Base-by-base conservation (phyloP, 2,113 vertebrate species). In the Cololabis saira region DNA sequence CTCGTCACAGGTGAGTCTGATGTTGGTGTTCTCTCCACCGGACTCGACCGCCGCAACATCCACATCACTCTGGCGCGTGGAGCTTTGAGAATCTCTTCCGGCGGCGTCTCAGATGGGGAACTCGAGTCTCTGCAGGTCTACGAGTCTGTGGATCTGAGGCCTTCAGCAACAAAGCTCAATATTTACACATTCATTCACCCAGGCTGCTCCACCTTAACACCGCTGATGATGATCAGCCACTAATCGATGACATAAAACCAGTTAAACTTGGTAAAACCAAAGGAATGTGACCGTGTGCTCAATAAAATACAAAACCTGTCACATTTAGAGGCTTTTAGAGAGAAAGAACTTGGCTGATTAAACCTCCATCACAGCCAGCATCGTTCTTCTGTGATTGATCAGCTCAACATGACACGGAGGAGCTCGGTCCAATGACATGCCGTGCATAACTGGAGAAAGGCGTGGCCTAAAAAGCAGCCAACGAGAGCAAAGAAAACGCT, bases 361-460 rank as follows among this genome's bases (percentile, higher is more conserved):
- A 37, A 37, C 3, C 33, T 3, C 33, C 33, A 37, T 37, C 33
- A 37, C 10, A 4, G 10, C 1, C 19, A 65, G 40, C 49, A 13
- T 61, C 12, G 40, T 37, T 67, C 40, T 50, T 61, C 52, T 61
- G 12, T 61, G 71, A 84, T 74, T 76, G 73, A 81, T 76, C 76
- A 11, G n/a, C 60, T 78, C 1, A 54, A 42, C 54, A 17, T 5
- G 22, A 48, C 13, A 33, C 43, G 10, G 47, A 69, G 44, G 47
- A 69, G 30, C 9, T 42, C 37, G 0, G 59, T 74, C 60, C 67
- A 64, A 65, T 60, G 30, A 59, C 17, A 71, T 71, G 52, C 50
- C 80, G 76, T 79, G 78, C 83, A 81, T 69, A 76, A 67, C 41
- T 19, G 60, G 33, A 42, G 55, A 51, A 71, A 70, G 75, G 83